phyloP scores from a whole-genome alignment of 2,113 vertebrate genomes.

The Halichoerus grypus region DNA sequence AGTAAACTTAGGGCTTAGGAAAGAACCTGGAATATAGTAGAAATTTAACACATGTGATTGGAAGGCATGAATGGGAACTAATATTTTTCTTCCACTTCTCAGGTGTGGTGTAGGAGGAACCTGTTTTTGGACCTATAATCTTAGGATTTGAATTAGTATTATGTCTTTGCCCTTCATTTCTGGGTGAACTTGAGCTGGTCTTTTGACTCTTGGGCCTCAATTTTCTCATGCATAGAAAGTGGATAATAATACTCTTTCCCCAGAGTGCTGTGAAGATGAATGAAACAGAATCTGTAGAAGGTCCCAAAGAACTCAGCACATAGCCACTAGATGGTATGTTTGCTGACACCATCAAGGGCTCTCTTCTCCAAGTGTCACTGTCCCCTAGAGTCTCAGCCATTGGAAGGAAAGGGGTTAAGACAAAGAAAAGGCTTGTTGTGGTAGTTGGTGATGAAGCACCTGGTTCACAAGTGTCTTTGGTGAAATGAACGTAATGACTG shows the following conservation, averaged over 20 bases:
- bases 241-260: neutral
- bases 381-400: neutral
- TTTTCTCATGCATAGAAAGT: neutral
- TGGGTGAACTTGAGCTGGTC: neutral
- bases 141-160: neutral
- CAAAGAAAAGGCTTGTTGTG: neutral
- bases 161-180: neutral
- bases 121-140: neutral
- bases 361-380: neutral
- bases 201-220: neutral
- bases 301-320: too few relatives aligned
- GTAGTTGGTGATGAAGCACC: neutral
- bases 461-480: too few relatives aligned
- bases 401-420: neutral
- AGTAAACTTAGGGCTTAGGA: neutral
- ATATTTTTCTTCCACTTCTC: neutral
- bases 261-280: neutral
- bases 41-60: neutral
- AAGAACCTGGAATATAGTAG: neutral
- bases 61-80: neutral
- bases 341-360: neutral
- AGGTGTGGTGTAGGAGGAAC: neutral
- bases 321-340: fast-evolving
- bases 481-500: neutral
- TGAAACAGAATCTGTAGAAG: neutral